Evolutionary conservation across 2,888 invertebrate species (phyloP), one percentile per base, ranked within the genome.

Genomic region (Thecocarcelia acutangulata): DNA sequence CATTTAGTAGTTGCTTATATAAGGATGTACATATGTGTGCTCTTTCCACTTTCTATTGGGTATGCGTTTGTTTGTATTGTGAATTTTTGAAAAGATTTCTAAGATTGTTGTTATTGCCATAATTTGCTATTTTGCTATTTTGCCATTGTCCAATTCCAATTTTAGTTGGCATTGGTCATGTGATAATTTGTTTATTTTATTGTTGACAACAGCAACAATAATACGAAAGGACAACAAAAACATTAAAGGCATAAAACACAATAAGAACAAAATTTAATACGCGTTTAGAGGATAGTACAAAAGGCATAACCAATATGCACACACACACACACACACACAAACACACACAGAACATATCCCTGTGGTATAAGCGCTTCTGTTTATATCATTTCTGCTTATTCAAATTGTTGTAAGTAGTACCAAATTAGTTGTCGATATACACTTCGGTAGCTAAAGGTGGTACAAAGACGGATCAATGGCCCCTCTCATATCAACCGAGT

Each of bases 121-220:
- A 74, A 64, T 74, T 63, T 58, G 44, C 33, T 74, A 74, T 66
- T 74, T 72, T 78, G 70, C 70, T 52, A 42, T 52, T 64, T 69
- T 75, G 66, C 40, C 59, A 75, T 72, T 76, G 64, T 64, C 21
- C 58, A 78, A 61, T 33, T 64, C 21, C 58, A 78, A 61, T 33
- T 81, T 77, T 24, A 50, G 73, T 82, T 82, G 82, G 59, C 78
- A 75, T 48, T 82, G 82, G 74, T 78, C 78, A 82, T 82, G 78
- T 82, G 74, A 82, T 82, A 82, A 82, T 82, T 78, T 82, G 82
- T 78, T 82, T 82, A 78, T 78, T 78, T 78, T 78, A 74, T 70
- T 82, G 78, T 78, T 82, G 78, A 78, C 78, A 82, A 78, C 46
- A 24, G 11, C 69, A 68, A 68, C 48, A 75, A 64, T 21, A 46